A percentile compares a stretch with the other conserved stretches of the same genome.
These are phyloP conservation scores for Microctonus aethiopoides DNA, from an alignment of 2,888 invertebrate species.

Conservation along the genomic window DNA sequence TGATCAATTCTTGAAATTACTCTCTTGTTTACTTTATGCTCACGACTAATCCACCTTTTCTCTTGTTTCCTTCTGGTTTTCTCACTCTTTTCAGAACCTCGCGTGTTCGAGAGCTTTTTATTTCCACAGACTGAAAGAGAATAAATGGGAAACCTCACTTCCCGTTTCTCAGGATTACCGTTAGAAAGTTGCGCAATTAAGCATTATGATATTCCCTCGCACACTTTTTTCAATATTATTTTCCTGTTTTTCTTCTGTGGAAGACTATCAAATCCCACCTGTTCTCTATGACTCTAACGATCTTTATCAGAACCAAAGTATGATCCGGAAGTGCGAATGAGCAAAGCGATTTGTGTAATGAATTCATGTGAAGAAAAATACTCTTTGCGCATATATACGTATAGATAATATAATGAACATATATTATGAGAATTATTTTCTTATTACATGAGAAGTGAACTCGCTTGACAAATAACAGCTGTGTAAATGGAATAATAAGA, in stretches of 20 bases:
- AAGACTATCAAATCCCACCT: background rate
- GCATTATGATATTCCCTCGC: background rate
- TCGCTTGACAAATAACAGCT: too few species aligned
- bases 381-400: background rate
- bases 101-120: slow-evolving; percentile 1
- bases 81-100: background rate
- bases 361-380: background rate
- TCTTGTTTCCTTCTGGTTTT: too few species aligned
- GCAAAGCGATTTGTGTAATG: background rate
- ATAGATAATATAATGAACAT: too few species aligned
- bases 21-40: slow-evolving; percentile 7
- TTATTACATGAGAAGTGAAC: too few species aligned
- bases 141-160: background rate
- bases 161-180: slow-evolving; percentile 14
- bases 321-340: background rate
- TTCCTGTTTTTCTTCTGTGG: background rate
- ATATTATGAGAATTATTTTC: too few species aligned
- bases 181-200: slow-evolving; percentile 14
- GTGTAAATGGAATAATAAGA: too few species aligned
- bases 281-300: background rate
- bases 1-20: slow-evolving; percentile 1
- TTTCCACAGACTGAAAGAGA: background rate
- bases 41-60: background rate
- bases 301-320: background rate
- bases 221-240: background rate